Evolutionary conservation across 2,888 invertebrate genomes (phyloP).

Genomic region (Pheosia gnoma): DNA sequence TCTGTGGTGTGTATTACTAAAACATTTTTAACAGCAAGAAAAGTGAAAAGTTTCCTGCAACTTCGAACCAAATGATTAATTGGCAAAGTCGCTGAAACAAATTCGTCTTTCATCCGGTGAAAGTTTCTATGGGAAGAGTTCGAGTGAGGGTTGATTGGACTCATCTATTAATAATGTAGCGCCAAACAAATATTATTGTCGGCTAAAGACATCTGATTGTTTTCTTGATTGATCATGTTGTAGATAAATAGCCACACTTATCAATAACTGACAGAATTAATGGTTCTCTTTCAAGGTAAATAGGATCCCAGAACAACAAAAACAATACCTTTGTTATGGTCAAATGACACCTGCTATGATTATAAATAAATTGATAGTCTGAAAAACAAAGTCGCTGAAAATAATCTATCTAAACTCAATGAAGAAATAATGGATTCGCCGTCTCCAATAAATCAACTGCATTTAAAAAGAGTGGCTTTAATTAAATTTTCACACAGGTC

Average conservation of each 20-base stretch:
- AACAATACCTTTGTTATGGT: not conserved
- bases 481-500: too few relatives aligned
- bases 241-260: not conserved
- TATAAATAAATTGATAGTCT: not conserved
- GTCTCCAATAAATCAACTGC: too few relatives aligned
- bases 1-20: too few relatives aligned
- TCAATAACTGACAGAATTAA: not conserved
- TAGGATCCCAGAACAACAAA: not conserved
- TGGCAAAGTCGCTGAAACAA: conserved; percentile 14
- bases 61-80: conserved; percentile 21
- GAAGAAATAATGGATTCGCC: too few relatives aligned
- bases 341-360: conserved; percentile 1
- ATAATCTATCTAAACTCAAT: too few relatives aligned
- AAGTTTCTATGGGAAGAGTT: conserved; percentile 4
- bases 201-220: conserved; percentile 27
- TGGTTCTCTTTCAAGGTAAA: not conserved
- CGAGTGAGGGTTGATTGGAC: not conserved
- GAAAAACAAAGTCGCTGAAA: too few relatives aligned
- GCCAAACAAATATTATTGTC: conserved; percentile 30
- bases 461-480: too few relatives aligned
- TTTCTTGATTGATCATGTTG: conserved; percentile 17
- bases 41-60: conserved; percentile 5
- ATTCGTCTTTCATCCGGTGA: conserved; percentile 16
- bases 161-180: conserved; percentile 30
- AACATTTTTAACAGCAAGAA: not conserved